Evolutionary conservation across 2,797 vertebrate genomes (phyloP).

Genomic region (Rhabdomys pumilio): DNA sequence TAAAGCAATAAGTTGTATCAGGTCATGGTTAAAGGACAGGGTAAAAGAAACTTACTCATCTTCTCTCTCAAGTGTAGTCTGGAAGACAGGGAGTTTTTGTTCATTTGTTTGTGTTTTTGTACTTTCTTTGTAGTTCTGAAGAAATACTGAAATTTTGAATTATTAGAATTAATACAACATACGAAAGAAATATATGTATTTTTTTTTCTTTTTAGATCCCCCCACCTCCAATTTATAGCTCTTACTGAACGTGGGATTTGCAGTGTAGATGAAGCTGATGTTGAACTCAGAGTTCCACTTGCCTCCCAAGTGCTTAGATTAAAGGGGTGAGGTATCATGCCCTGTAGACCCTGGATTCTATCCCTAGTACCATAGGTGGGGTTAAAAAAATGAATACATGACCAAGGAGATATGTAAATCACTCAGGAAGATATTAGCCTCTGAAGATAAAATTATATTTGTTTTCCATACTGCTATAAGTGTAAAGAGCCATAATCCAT

Average conservation of each 20-base stretch:
- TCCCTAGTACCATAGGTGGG: not conserved
- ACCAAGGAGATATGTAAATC: constrained; percentile 13
- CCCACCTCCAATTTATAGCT: no score
- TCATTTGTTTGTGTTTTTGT: not conserved
- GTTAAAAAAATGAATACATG: not conserved
- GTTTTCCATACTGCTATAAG: constrained; percentile 68
- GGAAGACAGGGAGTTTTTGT: not conserved
- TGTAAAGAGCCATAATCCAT: constrained; percentile 43
- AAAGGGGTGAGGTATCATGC: not conserved
- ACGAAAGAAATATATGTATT: not conserved
- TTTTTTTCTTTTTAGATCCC: not conserved
- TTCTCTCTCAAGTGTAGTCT: not conserved
- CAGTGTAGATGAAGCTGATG: not conserved
- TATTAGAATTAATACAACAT: not conserved
- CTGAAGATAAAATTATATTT: constrained; percentile 70
- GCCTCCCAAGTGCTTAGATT: not conserved
- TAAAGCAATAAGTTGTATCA: not conserved
- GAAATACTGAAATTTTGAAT: constrained; percentile 32
- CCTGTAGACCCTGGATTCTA: not conserved
- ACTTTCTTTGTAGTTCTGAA: not conserved
- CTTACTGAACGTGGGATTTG: no score
- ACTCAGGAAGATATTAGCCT: not conserved
- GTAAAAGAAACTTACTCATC: not conserved
- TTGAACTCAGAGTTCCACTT: not conserved
- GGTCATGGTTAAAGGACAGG: not conserved